Conservation (phyloP, 2,113 vertebrate species). For the Verasper variegatus region DNA sequence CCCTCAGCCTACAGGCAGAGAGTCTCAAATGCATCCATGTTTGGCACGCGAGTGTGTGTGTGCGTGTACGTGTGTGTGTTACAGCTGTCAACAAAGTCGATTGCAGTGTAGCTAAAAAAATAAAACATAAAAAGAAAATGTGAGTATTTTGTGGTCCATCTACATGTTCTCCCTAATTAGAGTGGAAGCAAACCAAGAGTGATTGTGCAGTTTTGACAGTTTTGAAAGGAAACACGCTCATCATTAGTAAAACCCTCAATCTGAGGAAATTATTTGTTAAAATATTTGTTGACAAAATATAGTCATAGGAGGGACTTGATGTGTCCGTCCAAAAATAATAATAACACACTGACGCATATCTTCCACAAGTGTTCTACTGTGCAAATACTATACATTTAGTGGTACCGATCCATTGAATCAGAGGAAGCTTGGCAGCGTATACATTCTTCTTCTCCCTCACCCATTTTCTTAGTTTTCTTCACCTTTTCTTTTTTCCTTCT, state of each 20-base stretch:
- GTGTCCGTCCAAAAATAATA: neutral
- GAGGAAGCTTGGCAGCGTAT: slow-evolving; percentile 1
- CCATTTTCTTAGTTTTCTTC: slow-evolving; percentile 47
- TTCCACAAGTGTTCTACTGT: no score
- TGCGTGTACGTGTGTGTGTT: neutral
- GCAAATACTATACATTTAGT: neutral
- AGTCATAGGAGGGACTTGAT: neutral
- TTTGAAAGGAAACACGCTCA: slow-evolving; percentile 21
- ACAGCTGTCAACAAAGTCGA: neutral
- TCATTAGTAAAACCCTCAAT: slow-evolving; percentile 12
- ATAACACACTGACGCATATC: neutral
- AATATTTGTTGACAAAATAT: slow-evolving; percentile 5
- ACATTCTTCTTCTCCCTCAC: slow-evolving; percentile 5
- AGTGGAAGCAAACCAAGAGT: slow-evolving; percentile 13
- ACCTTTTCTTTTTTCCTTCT: slow-evolving; percentile 42
- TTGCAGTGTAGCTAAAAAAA: neutral
- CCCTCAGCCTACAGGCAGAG: slow-evolving; percentile 57
- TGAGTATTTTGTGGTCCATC: neutral
- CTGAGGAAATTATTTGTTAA: neutral
- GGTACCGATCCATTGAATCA: neutral
- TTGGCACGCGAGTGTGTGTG: slow-evolving; percentile 19
- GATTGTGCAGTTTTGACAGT: slow-evolving; percentile 9
- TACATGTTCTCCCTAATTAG: slow-evolving; percentile 30
- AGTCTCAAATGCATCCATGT: slow-evolving; percentile 55
- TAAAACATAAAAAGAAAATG: neutral